Base-by-base conservation (phyloP, 1,140 invertebrate species). In the Brachionus calyciflorus region DNA sequence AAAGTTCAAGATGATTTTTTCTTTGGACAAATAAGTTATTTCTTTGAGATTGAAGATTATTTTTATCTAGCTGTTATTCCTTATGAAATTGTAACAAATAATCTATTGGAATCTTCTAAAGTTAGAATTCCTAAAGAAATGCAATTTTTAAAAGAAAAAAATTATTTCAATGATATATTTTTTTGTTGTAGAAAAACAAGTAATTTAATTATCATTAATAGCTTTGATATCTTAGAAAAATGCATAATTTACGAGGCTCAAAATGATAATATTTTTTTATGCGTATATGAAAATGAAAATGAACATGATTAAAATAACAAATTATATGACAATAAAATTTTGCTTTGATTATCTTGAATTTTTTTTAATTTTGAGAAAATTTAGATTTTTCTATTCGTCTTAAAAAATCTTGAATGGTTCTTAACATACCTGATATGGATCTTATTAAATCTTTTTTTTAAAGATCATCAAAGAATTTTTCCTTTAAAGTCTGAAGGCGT, bases 271-370 rank as follows among this genome's bases (percentile, higher is more conserved):
- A 33, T 60, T 60, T 60, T 33, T 60, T 7, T 60, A 17, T 33
- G 55, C 17, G 55, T 33, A 60, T 60, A 60, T 33, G 10, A n/a
- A 60, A 60, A 60, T 60, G 55, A 60, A 60, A 60, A 60, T 26
- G 55, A 60, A 37, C 55, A 60, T 26, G 55, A 60, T 60, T 60
- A 60, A 60, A 33, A 12, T 60, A 19, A 33, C 5, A 53, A 53
- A 53, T 53, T 24, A n/a, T n/a, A n/a, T n/a, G n/a, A n/a, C n/a
- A n/a, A n/a, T n/a, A n/a, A n/a, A n/a, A n/a, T n/a, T n/a, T n/a
- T n/a, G n/a, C n/a, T n/a, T n/a, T n/a, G n/a, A n/a, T n/a, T n/a
- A n/a, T n/a, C n/a, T n/a, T n/a, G n/a, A n/a, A n/a, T n/a, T n/a
- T n/a, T n/a, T n/a, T n/a, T n/a, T n/a, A n/a, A n/a, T n/a, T n/a